Base-by-base conservation (phyloP, 2,888 invertebrate species). In the Amphiduros pacificus region DNA sequence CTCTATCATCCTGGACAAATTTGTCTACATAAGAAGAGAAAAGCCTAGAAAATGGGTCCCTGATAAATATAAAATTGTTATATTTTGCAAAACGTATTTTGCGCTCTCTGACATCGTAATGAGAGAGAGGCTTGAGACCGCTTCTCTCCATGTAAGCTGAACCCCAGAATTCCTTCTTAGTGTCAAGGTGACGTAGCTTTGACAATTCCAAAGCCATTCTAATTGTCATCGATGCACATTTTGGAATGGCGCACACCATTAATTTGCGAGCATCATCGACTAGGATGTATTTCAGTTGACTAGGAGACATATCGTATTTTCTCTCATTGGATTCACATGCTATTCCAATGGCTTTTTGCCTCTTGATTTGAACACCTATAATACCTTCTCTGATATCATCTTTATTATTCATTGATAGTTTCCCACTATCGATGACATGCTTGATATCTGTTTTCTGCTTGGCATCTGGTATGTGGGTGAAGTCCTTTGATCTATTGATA, bases 11-110 rank as follows among this genome's bases (percentile, higher is more conserved):
- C 6, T 44, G 22, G 5, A 44, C 44, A 69, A 95, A 85, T 83
- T 95, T 95, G 82, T 95, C 95, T 66, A 92, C 87, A 80, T 89
- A 95, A 0, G 94, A 94, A 0, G 94, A 94, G 49, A 95, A 84
- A 49, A 95, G 80, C 64, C 95, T 87, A 77, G 95, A 94, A 79
- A 94, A 90, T 0, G 95, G 95, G 84, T 95, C 92, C 27, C 95
- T 86, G 0, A 91, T 93, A 73, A 95, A 89, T 55, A 94, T 86
- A 80, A 94, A 90, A 73, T 91, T 91, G 57, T 90, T 90, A 77
- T 92, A 94, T 63, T 88, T 89, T 40, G 87, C 86, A 26, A 95
- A 81, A 79, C 90, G 89, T 51, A 84, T 78, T 54, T 87, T 83
- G 44, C 90, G 87, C 70, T 91, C 89, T 1, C 85, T 81, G 40